Base-by-base conservation (phyloP, 2,888 invertebrate genomes). In the Chloromyia formosa region DNA sequence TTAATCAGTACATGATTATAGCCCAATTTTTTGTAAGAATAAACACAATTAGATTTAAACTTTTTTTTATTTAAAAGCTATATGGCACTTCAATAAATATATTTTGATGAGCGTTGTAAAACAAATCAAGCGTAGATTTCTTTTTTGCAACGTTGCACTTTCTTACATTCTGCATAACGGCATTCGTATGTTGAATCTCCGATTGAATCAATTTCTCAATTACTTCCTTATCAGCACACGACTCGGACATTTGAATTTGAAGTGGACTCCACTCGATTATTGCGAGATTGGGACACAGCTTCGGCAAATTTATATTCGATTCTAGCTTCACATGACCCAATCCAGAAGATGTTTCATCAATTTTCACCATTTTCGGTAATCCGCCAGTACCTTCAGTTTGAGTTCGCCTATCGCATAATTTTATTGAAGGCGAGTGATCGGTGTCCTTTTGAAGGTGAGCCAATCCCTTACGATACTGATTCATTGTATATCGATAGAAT, bases 161-260 rank as follows among this genome's bases (percentile, higher is more conserved):
- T 49, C 16, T 12, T n/a, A 12, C 49, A 7, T 10, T n/a, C 3
- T n/a, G 16, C 40, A 49, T 60, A 10, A 61, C 49, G 2, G 16
- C 22, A 53, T 35, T 62, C n/a, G 53, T 62, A 18, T 74, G 68
- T 16, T 14, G 20, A n/a, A 54, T 58, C 42, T 74, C 74, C n/a
- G 35, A 7, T 14, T 60, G 14, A 12, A 74, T 66, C 10, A 74
- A 56, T 42, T 74, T 66, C 20, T 16, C 23, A 4, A 62, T 64
- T n/a, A 18, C n/a, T 35, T 72, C 18, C 16, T 45, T 72, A 60
- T 72, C 72, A 20, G 18, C 56, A 56, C 10, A 16, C 20, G 10
- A 10, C 10, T 20, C 18, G 10, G 0, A 12, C 10, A n/a, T n/a
- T 14, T 16, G 5, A n/a, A n/a, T 16, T 16, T 10, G 20, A 5